Base-by-base conservation (phyloP, 2,888 invertebrate species). In the Griposia aprilina region DNA sequence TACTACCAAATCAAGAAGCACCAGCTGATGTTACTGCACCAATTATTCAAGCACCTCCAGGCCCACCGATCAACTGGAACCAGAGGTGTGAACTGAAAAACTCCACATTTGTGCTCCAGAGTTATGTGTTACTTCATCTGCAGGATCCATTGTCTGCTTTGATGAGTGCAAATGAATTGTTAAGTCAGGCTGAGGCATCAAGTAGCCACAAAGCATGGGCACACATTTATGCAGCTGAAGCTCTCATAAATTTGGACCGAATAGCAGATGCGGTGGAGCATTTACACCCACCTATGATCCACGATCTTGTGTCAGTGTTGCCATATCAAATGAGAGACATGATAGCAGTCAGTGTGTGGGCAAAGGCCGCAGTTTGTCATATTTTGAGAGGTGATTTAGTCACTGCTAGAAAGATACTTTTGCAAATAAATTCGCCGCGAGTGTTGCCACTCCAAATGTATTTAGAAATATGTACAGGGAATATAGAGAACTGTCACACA, bases 141-240 rank as follows among this genome's bases (percentile, higher is more conserved):
- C 98, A 99, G 74, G 99, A 99, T 93, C 98, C 98, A 81, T 96
- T 98, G 23, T 96, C 98, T 71, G 98, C 99, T 2, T 95, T 99
- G 68, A 98, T 98, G 91, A 98, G 98, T 96, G 98, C 98, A 0
- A 98, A 98, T 91, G 97, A 97, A 41, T 95, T 99, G 59, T 95
- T 99, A 20, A 97, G 96, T 76, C 98, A 98, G 90, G 97, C 98
- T 45, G 97, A 98, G 70, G 94, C 94, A 0, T 95, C 95, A 2
- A 96, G 94, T 83, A 92, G 93, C 78, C 97, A 97, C 86, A 98
- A 98, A 93, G 97, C 98, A 88, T 97, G 99, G 90, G 99, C 98
- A 0, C 98, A 99, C 93, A 97, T 99, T 89, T 99, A 99, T 94
- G 98, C 98, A 72, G 99, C 99, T 0, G 99, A 99, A 95, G 98